Conservation (phyloP, 2,113 vertebrate genomes). For the Hydrochoerus hydrochaeris region DNA sequence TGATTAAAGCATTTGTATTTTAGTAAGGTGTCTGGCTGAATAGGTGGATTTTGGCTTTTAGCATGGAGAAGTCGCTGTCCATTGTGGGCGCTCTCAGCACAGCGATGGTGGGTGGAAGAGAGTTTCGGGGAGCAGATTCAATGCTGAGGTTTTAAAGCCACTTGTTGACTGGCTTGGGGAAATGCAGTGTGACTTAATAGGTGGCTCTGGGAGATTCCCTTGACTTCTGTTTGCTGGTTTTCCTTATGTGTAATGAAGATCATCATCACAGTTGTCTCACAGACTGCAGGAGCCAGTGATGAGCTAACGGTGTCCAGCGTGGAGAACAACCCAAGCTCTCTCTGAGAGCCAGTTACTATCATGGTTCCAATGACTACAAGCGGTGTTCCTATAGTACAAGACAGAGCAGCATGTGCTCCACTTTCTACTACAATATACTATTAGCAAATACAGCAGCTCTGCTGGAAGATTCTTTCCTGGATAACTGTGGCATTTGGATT, state of each 20-base stretch:
- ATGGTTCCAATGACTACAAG: neutral
- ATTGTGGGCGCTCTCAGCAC: neutral
- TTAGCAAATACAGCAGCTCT: neutral
- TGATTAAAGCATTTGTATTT: neutral
- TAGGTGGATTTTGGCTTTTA: neutral
- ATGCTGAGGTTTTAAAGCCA: neutral
- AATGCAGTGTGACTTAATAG: neutral
- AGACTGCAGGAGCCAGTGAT: neutral
- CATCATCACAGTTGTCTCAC: neutral
- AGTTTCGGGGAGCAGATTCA: neutral
- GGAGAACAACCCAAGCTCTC: neutral
- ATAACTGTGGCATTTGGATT: neutral
- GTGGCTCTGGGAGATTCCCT: neutral
- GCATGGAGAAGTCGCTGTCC: neutral
- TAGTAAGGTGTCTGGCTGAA: neutral
- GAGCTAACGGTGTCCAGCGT: neutral
- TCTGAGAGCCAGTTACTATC: neutral
- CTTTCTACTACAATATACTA: neutral
- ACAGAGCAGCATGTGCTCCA: neutral
- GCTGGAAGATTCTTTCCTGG: neutral
- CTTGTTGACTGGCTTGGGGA: neutral
- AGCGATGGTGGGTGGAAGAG: neutral
- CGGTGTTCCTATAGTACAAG: too few species aligned
- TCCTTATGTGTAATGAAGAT: neutral
- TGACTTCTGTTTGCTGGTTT: neutral